These are phyloP conservation scores for Cryptosula pallasiana DNA, from an alignment of 2,888 invertebrate genomes.

Conservation along the genomic window DNA sequence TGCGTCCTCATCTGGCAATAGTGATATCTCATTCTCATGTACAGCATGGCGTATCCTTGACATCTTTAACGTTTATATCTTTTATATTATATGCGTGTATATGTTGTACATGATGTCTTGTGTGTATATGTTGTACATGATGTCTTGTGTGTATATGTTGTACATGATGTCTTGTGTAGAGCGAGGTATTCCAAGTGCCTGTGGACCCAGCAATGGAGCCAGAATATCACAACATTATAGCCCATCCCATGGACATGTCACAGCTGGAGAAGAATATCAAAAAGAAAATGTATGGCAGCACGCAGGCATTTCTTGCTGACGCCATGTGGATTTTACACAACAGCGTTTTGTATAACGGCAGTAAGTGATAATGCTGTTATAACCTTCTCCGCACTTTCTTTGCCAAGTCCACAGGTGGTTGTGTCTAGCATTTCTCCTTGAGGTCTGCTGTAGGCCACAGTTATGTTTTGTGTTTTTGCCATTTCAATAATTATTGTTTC, in stretches of 20 bases:
- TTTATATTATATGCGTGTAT: too few relatives aligned
- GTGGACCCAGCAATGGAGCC: conserved; percentile 69
- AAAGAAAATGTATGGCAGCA: conserved; percentile 72
- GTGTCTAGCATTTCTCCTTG: background rate
- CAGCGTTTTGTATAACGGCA: conserved; percentile 80
- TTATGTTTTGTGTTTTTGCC: too few relatives aligned
- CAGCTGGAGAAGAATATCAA: conserved; percentile 71
- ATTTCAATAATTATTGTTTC: too few relatives aligned
- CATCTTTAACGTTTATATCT: too few relatives aligned
- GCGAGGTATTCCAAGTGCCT: conserved; percentile 71
- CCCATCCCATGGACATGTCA: conserved; percentile 79
- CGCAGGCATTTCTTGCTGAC: conserved; percentile 83
- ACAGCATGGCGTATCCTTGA: too few relatives aligned
- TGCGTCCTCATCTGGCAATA: too few relatives aligned
- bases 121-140: too few relatives aligned
- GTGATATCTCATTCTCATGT: too few relatives aligned
- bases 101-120: too few relatives aligned
- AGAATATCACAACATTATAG: conserved; percentile 74
- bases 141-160: too few relatives aligned
- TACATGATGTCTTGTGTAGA: too few relatives aligned
- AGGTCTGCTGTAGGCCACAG: too few relatives aligned
- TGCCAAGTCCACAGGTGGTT: background rate
- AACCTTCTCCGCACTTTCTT: background rate
- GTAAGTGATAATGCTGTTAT: conserved; percentile 59
- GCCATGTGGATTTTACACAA: conserved; percentile 91